Percentiles rank a stretch among this genome's conserved stretches.
Conservation (phyloP, 2,888 invertebrate species). For the Clistopyga incitator region DNA sequence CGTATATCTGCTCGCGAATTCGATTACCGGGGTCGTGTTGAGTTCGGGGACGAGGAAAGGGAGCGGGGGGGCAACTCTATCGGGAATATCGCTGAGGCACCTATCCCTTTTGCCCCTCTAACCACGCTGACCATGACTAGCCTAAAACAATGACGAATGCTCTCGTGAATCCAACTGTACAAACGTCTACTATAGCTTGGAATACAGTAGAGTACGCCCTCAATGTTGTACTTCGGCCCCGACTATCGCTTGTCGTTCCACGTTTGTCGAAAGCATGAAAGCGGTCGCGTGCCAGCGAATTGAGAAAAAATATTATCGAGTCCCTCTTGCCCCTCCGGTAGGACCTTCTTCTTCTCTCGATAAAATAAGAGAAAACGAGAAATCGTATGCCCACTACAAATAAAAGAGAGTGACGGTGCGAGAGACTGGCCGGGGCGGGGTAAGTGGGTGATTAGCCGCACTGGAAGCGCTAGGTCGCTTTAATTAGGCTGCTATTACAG, state of each 20-base stretch:
- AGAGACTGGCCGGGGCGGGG: neutral
- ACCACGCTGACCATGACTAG: slow-evolving; percentile 54
- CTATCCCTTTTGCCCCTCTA: slow-evolving; percentile 35
- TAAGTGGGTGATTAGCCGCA: slow-evolving; percentile 22
- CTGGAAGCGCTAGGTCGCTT: slow-evolving; percentile 29
- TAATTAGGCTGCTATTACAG: slow-evolving; percentile 63
- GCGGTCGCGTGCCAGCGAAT: slow-evolving; percentile 3
- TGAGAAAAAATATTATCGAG: slow-evolving; percentile 32
- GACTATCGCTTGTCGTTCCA: slow-evolving; percentile 1
- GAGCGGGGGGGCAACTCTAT: slow-evolving; percentile 39
- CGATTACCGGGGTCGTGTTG: slow-evolving; percentile 75
- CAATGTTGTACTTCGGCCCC: slow-evolving; percentile 3
- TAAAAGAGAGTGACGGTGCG: slow-evolving; percentile 11
- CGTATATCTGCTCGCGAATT: slow-evolving; percentile 67
- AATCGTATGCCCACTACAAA: slow-evolving; percentile 48
- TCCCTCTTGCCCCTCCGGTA: neutral
- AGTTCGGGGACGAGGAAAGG: slow-evolving; percentile 2
- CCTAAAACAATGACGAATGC: slow-evolving; percentile 76
- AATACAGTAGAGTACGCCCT: neutral
- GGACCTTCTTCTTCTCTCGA: neutral
- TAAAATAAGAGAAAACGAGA: slow-evolving; percentile 15
- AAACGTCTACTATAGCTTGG: slow-evolving; percentile 5
- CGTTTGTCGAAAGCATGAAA: neutral
- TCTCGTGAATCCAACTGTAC: slow-evolving; percentile 52
- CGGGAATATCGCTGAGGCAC: slow-evolving; percentile 58